Percentiles rank a stretch among this genome's conserved stretches.
These are phyloP conservation scores for Plagodis pulveraria DNA, from an alignment of 2,888 invertebrate species.

Conservation along the genomic window DNA sequence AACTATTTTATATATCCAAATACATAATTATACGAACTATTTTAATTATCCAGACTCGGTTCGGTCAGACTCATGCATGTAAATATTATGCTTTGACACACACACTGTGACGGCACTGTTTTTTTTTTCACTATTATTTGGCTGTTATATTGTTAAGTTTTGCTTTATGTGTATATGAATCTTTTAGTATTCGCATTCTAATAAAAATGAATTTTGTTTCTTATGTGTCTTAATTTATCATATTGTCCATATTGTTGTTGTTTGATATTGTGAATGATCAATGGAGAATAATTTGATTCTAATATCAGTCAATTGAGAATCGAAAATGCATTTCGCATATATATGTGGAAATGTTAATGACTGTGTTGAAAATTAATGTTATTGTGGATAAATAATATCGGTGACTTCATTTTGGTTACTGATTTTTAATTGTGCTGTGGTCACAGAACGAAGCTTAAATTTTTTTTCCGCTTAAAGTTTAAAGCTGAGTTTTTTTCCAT, in stretches of 20 bases:
- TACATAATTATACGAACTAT: no score
- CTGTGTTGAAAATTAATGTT: conserved; percentile 30
- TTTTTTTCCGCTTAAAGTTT: background rate
- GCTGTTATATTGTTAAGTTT: conserved; percentile 67
- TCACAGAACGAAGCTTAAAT: conserved; percentile 16
- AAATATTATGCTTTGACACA: conserved; percentile 35
- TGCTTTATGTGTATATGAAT: conserved; percentile 35
- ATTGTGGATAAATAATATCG: conserved; percentile 40
- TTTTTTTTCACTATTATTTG: conserved; percentile 56
- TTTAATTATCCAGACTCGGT: background rate
- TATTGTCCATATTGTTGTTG: conserved; percentile 12
- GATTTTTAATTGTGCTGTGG: conserved; percentile 29
- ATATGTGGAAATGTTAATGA: conserved; percentile 9
- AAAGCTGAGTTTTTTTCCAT: no score
- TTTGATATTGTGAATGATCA: conserved; percentile 8
- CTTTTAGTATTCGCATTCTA: conserved; percentile 12
- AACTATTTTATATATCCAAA: no score
- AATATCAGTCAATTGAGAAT: background rate
- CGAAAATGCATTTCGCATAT: conserved; percentile 6
- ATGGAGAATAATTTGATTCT: background rate
- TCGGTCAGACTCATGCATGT: conserved; percentile 39
- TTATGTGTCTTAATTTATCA: conserved; percentile 21
- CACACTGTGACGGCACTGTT: conserved; percentile 45
- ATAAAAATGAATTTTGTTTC: conserved; percentile 17
- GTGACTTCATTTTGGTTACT: conserved; percentile 39